These are phyloP conservation scores for Rhinoderma darwinii DNA, from an alignment of 2,113 vertebrate genomes.

Conservation along the genomic window DNA sequence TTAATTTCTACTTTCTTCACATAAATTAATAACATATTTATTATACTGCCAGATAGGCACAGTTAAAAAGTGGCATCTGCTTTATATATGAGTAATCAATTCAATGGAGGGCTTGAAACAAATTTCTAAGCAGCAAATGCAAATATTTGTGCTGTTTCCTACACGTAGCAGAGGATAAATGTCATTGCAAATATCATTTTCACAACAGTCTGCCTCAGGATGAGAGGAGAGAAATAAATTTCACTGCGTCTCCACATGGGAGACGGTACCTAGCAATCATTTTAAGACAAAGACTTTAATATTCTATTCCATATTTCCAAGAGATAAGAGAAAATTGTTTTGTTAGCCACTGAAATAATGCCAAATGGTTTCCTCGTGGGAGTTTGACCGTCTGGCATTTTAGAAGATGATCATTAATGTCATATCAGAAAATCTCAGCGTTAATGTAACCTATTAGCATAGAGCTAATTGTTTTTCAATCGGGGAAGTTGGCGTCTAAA, in stretches of 20 bases:
- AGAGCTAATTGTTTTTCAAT: conserved; percentile 43
- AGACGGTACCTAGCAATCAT: conserved; percentile 39
- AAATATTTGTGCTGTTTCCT: conserved; percentile 33
- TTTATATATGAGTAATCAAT: conserved; percentile 11
- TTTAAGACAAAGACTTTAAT: conserved; percentile 40
- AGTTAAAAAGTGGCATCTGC: not conserved
- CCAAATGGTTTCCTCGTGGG: conserved; percentile 41
- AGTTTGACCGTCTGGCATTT: conserved; percentile 49
- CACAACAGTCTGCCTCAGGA: conserved; percentile 28
- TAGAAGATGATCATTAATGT: conserved; percentile 52
- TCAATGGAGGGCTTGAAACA: not conserved
- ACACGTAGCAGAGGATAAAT: conserved; percentile 33
- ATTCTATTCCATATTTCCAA: conserved; percentile 18
- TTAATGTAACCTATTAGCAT: conserved; percentile 48
- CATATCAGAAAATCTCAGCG: conserved; percentile 27
- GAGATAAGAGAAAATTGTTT: conserved; percentile 26
- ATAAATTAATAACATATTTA: conserved; percentile 7
- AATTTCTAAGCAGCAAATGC: not conserved
- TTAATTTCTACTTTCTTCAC: not conserved
- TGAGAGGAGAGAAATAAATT: conserved; percentile 17
- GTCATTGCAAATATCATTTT: conserved; percentile 49
- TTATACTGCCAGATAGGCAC: not conserved
- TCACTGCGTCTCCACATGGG: conserved; percentile 48
- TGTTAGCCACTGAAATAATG: conserved; percentile 31
- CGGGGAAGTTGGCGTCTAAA: not conserved